Percentiles rank a stretch among this genome's conserved stretches.
phyloP scores from a whole-genome alignment of 2,888 invertebrate species.

The Pseudolycoriella hygida region DNA sequence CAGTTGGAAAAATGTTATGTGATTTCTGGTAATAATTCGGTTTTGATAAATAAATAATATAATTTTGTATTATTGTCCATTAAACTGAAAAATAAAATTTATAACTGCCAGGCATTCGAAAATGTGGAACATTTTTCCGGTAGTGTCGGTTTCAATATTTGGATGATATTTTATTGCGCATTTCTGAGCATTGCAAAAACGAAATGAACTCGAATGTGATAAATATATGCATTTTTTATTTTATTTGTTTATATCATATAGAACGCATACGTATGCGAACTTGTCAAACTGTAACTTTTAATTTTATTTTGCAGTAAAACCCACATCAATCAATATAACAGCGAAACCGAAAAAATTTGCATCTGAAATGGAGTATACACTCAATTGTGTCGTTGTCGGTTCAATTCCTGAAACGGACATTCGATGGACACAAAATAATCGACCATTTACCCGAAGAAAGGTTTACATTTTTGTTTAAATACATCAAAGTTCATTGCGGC shows the following conservation, averaged over 20 bases:
- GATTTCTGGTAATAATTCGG: too few relatives aligned
- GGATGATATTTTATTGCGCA: too few relatives aligned
- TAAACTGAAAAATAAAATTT: too few relatives aligned
- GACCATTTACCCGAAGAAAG: constrained; percentile 56
- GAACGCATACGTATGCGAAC: neutral
- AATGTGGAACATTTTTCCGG: too few relatives aligned
- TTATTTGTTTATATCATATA: neutral
- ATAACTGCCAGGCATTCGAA: too few relatives aligned
- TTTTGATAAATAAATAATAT: too few relatives aligned
- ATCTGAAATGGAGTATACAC: constrained; percentile 59
- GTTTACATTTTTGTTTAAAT: too few relatives aligned
- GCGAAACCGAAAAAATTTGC: constrained; percentile 61
- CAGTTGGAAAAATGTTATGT: too few relatives aligned
- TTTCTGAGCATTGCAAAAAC: too few relatives aligned
- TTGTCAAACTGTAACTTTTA: neutral
- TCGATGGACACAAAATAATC: constrained; percentile 68
- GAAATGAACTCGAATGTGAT: too few relatives aligned
- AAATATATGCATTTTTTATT: neutral
- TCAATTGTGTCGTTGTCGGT: constrained; percentile 67
- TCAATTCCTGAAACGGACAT: constrained; percentile 74
- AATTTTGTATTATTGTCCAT: too few relatives aligned
- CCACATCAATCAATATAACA: constrained; percentile 55
- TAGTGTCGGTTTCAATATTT: neutral
- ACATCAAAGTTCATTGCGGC: too few relatives aligned
- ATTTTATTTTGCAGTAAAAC: constrained; percentile 42